Evolutionary conservation across 1,140 invertebrate species (phyloP).

Genomic region (Scaptodrosophila lebanonensis): DNA sequence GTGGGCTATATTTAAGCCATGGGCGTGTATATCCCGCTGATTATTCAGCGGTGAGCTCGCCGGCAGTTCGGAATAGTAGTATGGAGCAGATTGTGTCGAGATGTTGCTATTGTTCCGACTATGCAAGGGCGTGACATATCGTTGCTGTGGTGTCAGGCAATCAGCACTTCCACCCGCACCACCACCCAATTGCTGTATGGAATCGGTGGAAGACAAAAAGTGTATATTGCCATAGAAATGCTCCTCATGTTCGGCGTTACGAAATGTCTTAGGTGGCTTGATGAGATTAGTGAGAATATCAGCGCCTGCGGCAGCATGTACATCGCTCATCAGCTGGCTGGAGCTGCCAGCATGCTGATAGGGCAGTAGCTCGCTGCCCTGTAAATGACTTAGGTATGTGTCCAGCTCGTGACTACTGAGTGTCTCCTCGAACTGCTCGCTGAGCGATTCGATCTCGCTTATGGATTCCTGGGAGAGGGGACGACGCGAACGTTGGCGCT

Average conservation of each 20-base stretch:
- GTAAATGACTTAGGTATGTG: conserved; percentile 82
- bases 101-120: conserved; percentile 76
- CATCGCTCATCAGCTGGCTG: conserved; percentile 42
- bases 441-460: conserved; percentile 81
- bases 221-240: conserved; percentile 75
- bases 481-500: conserved; percentile 83
- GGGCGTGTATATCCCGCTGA: conserved; percentile 80
- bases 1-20: conserved; percentile 84
- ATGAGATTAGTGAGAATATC: conserved; percentile 61
- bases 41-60: conserved; percentile 80
- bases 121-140: conserved; percentile 49
- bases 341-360: conserved; percentile 23
- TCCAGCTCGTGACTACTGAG: conserved; percentile 81
- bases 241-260: conserved; percentile 64
- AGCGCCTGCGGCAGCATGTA: conserved; percentile 30
- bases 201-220: conserved; percentile 73
- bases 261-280: conserved; percentile 72
- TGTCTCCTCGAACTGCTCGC: conserved; percentile 80
- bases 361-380: conserved; percentile 77
- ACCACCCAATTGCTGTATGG: conserved; percentile 54
- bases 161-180: conserved; percentile 18
- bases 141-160: conserved; percentile 13
- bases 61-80: conserved; percentile 89
- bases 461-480: conserved; percentile 84
- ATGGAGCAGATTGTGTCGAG: conserved; percentile 84